phyloP scores from a whole-genome alignment of 2,797 vertebrate species.

The Brotula barbata region DNA sequence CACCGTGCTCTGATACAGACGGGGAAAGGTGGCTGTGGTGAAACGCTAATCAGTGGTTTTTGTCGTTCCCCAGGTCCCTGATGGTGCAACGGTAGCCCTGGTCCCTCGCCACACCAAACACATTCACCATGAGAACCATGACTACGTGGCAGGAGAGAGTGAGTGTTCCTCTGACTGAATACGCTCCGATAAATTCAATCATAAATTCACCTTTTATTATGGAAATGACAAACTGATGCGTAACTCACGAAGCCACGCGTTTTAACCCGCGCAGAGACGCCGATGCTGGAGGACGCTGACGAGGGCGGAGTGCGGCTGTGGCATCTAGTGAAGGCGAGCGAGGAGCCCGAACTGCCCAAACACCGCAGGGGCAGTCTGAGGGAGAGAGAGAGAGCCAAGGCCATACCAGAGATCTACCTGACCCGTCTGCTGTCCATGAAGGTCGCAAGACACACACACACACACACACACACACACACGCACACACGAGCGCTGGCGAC shows the following conservation, averaged over 20 bases:
- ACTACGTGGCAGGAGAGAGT: constrained; percentile 97
- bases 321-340: constrained; percentile 96
- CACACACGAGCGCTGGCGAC: not conserved
- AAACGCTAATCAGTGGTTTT: not conserved
- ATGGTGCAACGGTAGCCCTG: constrained; percentile 92
- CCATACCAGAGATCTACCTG: constrained; percentile 97
- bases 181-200: too few species aligned
- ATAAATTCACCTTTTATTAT: too few species aligned
- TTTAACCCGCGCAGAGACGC: constrained; percentile 83
- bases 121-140: constrained; percentile 93
- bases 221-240: too few species aligned
- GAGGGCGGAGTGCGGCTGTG: constrained; percentile 94
- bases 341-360: constrained; percentile 94
- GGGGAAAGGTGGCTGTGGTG: not conserved
- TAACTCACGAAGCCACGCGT: too few species aligned
- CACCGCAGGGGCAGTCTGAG: constrained; percentile 92
- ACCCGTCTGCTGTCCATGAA: constrained; percentile 98
- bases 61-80: constrained; percentile 84
- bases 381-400: constrained; percentile 93
- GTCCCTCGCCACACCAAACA: constrained; percentile 94
- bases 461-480: constrained; percentile 19
- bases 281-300: constrained; percentile 97
- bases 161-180: constrained; percentile 70
- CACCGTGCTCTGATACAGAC: too few species aligned
- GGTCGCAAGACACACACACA: constrained; percentile 69